Evolutionary conservation across 2,113 vertebrate genomes (phyloP).

Genomic region (Lucifuga dentata): DNA sequence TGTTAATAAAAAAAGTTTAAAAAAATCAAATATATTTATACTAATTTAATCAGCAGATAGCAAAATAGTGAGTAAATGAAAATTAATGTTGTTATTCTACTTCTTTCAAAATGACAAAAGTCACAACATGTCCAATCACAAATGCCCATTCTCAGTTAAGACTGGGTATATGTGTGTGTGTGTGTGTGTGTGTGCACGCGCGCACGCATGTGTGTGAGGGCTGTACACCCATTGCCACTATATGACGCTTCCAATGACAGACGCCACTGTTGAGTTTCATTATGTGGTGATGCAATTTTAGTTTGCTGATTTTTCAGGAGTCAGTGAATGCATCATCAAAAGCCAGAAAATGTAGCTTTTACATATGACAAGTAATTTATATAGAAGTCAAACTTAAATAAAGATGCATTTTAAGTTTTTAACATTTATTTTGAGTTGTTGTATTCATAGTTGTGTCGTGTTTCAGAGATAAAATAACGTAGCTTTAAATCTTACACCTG

Average conservation of each 20-base stretch:
- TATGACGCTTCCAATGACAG: constrained; percentile 14
- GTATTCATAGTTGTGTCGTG: no score
- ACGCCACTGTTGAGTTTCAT: constrained; percentile 32
- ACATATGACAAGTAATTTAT: background rate
- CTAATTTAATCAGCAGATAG: background rate
- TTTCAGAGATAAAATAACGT: no score
- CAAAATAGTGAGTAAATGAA: background rate
- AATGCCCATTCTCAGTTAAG: constrained; percentile 10
- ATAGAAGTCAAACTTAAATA: no score
- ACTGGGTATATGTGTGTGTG: background rate
- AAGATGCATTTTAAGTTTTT: no score
- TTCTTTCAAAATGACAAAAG: constrained; percentile 5
- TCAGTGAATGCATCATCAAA: constrained; percentile 31
- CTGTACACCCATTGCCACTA: no score
- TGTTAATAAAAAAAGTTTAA: no score
- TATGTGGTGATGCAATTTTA: constrained; percentile 6
- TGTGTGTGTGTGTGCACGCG: constrained; percentile 14
- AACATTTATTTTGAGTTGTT: no score
- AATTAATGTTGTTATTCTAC: no score
- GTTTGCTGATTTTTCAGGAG: constrained; percentile 23
- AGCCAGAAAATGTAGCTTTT: constrained; percentile 59
- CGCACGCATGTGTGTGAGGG: background rate
- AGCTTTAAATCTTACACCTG: no score
- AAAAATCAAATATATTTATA: background rate
- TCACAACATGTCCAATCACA: constrained; percentile 11